These are phyloP conservation scores for Panulirus ornatus DNA, from an alignment of 1,140 invertebrate genomes.

Conservation along the genomic window DNA sequence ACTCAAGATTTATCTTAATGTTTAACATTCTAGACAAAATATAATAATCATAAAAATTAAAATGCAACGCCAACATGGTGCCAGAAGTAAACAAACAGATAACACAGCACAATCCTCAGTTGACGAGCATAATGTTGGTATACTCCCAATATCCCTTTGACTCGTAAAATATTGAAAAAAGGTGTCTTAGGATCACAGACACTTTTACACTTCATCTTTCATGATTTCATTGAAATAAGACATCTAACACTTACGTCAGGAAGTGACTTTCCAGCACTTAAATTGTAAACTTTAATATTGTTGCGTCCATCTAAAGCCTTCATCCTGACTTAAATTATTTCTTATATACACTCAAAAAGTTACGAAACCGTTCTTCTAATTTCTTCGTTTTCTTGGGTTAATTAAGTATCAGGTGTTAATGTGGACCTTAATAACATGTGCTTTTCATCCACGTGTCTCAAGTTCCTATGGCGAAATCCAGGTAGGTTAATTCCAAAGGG, in stretches of 20 bases:
- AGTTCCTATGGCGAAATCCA: too few relatives aligned
- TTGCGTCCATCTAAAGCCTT: slow-evolving; percentile 80
- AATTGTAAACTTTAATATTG: slow-evolving; percentile 98
- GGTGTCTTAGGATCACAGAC: background rate
- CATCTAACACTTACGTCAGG: slow-evolving; percentile 84
- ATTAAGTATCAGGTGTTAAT: too few relatives aligned
- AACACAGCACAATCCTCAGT: background rate
- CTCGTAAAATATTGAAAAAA: background rate
- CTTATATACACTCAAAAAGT: too few relatives aligned
- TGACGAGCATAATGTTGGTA: background rate
- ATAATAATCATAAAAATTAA: background rate
- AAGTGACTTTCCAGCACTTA: slow-evolving; percentile 96
- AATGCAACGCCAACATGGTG: background rate
- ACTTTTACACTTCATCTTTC: background rate
- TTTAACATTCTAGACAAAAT: too few relatives aligned
- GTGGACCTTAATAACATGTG: too few relatives aligned
- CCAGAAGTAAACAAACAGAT: too few relatives aligned
- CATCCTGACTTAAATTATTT: slow-evolving; percentile 47
- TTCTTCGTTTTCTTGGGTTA: too few relatives aligned
- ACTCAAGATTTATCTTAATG: too few relatives aligned
- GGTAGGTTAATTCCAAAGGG: too few relatives aligned
- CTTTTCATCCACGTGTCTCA: too few relatives aligned
- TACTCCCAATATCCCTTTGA: background rate
- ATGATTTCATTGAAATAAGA: background rate
- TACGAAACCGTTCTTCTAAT: too few relatives aligned